phyloP scores from a whole-genome alignment of 2,888 invertebrate species.

The Leucoptera coffeella region DNA sequence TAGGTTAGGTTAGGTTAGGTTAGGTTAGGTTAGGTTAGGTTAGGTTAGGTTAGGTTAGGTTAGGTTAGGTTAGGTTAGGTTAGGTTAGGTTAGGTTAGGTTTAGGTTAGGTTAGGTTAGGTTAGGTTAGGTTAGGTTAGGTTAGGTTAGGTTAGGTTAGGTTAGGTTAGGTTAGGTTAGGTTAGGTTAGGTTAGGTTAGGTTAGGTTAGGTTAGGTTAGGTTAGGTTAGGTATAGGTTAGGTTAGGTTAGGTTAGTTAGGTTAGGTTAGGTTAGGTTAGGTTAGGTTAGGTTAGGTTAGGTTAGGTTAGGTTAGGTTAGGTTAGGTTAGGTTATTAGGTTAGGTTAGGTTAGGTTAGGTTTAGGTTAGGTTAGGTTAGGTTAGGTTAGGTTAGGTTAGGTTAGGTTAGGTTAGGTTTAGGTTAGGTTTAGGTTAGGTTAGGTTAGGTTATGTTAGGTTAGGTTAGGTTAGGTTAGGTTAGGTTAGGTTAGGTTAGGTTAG shows the following conservation, averaged over 20 bases:
- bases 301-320: constrained; percentile 1
- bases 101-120: neutral
- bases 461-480: neutral
- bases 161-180: neutral
- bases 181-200: constrained; percentile 2
- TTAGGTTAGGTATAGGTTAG: too few relatives aligned
- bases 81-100: too few relatives aligned
- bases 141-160: neutral
- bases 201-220: constrained; percentile 2
- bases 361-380: too few relatives aligned
- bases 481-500: neutral
- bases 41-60: constrained; percentile 2
- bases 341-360: neutral
- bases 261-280: constrained; percentile 2
- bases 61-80: constrained; percentile 1
- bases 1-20: constrained; percentile 2
- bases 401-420: too few relatives aligned
- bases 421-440: too few relatives aligned
- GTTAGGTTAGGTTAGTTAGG: too few relatives aligned
- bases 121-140: too few relatives aligned
- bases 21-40: too few relatives aligned
- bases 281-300: constrained; percentile 2
- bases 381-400: constrained; percentile 1
- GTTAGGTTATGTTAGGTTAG: too few relatives aligned
- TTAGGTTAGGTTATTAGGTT: constrained; percentile 1